Base-by-base conservation (phyloP, 2,113 vertebrate species). In the Phycodurus eques region DNA sequence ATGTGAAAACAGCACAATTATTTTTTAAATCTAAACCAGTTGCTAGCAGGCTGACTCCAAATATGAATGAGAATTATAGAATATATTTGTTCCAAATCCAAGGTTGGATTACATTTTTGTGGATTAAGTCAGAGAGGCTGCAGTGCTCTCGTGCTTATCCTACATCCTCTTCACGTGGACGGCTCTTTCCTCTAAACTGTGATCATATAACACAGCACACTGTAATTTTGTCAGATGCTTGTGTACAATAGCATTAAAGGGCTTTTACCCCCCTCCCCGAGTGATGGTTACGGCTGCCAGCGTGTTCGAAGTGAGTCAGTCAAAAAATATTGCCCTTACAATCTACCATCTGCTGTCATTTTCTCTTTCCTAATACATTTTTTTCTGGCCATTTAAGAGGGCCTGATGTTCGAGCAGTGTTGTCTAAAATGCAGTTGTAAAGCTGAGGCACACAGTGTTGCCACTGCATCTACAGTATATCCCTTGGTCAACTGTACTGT, bases 181-280 rank as follows among this genome's bases (percentile, higher is more conserved):
- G 81, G 20, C 67, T 47, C 66, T 79, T 78, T 60, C 10, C 68
- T 75, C 33, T 83, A 75, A 57, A 60, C 42, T 76, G 44, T 75
- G 74, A 71, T 86, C 84, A 79, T 77, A 73, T 81, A 86, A 85
- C 64, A 49, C 35, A 73, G 17, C 35, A 71, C 60, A 17, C 70
- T 68, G 57, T 59, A 2, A 65, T 75, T 82, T 77, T 60, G 27
- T 74, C 73, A 74, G 39, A 76, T 72, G 49, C 59, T 51, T 74
- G 75, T 13, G 63, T 70, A 67, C 22, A 69, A 70, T 57, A 74
- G 53, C 68, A 73, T 75, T 79, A 79, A 69, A 65, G 42, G 54
- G 59, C 44, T 71, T 76, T 80, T 62, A 14, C n/a, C 17, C 67
- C 75, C 49, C 47, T 5, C 47, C 3, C 14, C 47, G 0, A 2